Evolutionary conservation across 92 coral and sea anemone species (phyloP), one percentile per base, ranked within the genome.

Genomic region (Metridium senile): DNA sequence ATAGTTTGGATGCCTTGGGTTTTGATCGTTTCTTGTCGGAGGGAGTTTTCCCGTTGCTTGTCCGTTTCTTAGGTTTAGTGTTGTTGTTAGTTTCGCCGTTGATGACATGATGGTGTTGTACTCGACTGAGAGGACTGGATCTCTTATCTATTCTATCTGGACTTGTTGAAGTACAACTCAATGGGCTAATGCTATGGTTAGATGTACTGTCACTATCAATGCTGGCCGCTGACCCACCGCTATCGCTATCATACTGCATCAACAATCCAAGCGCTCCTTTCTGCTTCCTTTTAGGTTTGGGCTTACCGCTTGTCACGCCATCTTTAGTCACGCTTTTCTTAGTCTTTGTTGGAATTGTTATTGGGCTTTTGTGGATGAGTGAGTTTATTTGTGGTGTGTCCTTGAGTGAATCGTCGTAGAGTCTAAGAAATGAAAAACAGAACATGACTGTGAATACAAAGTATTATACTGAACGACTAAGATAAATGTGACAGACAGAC

Each of bases 231-330:
- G 97, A 92, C 67, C 93, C 91, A 19, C 89, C 87, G 46, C 99
- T 86, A 33, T 96, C 99, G 30, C 98, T 93, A 75, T 96, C 95
- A 64, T 93, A 96, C 65, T 93, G 98, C 77, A 87, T 75, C 45
- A 89, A 59, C 70, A 96, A 78, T 54, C 97, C 79, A 51, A 92
- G 79, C 13, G 97, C 97, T n/a, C 97, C 97, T 71, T 85, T 85
- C 26, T 74, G 77, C 66, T 84, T 84, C 0, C 39, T 62, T 25
- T 66, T 58, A 25, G 58, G 20, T 73, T 59, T 75, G 11, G 80
- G 68, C 68, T 82, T 86, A 1, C 66, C 83, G 67, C 75, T 84
- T 20, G 68, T 59, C 26, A 39, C 57, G 70, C 54, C 52, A 31
- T 58, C 62, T 49, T 51, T 66, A 61, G 45, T 63, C 70, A 35